Evolutionary conservation across 2,113 vertebrate species (phyloP), one percentile per base, ranked within the genome.

Genomic region (Emydura subglobosa): DNA sequence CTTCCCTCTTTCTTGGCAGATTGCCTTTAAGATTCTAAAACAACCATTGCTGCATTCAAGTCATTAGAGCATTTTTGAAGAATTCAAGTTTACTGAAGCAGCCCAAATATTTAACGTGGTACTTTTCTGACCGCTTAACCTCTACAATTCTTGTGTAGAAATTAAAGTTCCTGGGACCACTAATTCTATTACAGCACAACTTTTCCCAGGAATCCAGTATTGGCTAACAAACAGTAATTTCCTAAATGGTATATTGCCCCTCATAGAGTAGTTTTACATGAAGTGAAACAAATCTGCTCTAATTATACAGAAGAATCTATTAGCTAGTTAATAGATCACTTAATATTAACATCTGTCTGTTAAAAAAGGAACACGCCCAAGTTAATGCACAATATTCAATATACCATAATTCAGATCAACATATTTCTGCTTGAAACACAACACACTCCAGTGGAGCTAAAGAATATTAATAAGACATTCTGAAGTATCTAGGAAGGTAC

Each of bases 11-110:
- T 44, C 24, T 19, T 34, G 65, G 65, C 34, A 68, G 34, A 19
- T 39, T 10, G 34, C 65, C 21, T 44, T 76, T 42, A 54, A 51
- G 47, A 68, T 93, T 95, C 53, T 57, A 51, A 90, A 87, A 92
- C 34, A n/a, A 88, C 2, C 34, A 2, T 10, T 59, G 86, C 47
- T 17, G 82, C 6, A 34, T 27, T 79, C 34, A 53, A 93, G 3
- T 22, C 72, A 27, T 44, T 55, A 82, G 22, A 88, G 55, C 3
- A 92, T 2, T 79, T 29, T 49, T 50, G 3, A 93, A 84, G 68
- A 86, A 88, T 65, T n/a, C 3, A 61, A n/a, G 14, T 50, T 82
- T 89, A 86, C 44, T 90, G 81, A 50, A 1, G 17, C 27, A 89
- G 49, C 2, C 34, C 65, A 68, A 21, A 0, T 34, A 29, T 44